phyloP scores from a whole-genome alignment of 2,113 vertebrate species.

The Pygathrix nemaeus region DNA sequence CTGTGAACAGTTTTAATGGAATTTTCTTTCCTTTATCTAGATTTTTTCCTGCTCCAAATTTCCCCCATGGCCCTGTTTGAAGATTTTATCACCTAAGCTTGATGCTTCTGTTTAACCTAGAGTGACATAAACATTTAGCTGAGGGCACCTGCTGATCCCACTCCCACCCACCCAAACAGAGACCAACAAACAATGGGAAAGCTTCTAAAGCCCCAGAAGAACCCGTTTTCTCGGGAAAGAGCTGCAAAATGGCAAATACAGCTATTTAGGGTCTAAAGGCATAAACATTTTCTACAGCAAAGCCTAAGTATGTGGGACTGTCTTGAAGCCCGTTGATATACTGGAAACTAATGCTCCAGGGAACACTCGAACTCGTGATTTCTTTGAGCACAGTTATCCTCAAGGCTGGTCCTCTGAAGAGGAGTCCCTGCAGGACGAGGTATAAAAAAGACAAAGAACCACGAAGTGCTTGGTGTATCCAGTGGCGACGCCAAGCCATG shows the following conservation, averaged over 20 bases:
- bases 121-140: background rate
- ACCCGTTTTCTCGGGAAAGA: background rate
- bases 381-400: background rate
- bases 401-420: background rate
- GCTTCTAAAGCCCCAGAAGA: background rate
- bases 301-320: background rate
- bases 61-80: background rate
- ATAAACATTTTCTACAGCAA: background rate
- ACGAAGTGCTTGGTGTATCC: background rate
- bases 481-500: background rate
- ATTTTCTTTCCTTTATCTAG: background rate
- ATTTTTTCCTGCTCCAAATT: background rate
- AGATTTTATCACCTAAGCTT: background rate
- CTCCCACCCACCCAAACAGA: background rate
- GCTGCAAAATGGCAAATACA: background rate
- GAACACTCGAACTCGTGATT: background rate
- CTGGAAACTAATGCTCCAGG: background rate
- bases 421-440: too few species aligned
- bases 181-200: background rate
- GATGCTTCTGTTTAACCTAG: background rate
- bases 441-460: background rate
- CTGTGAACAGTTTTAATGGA: background rate
- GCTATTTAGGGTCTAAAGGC: background rate
- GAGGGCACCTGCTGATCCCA: background rate
- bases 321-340: background rate